A percentile compares a stretch with the other conserved stretches of the same genome.
Conservation (phyloP, 2,797 vertebrate genomes). For the Channa striata region DNA sequence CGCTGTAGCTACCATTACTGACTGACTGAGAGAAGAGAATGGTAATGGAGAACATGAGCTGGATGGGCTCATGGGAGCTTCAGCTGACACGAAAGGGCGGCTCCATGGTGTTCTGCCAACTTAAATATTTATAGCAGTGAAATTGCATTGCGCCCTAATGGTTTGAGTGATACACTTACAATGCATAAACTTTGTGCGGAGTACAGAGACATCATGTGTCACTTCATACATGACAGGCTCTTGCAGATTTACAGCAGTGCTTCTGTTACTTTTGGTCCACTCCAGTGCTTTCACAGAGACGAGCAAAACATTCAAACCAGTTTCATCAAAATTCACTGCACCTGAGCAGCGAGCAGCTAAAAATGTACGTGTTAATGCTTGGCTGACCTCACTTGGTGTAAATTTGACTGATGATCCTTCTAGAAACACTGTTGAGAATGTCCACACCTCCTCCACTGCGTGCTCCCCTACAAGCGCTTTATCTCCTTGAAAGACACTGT, state of each 20-base stretch:
- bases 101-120: constrained; percentile 67
- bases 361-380: too few relatives aligned
- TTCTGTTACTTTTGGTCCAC: constrained; percentile 12
- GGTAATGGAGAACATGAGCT: constrained; percentile 69
- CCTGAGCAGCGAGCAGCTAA: too few relatives aligned
- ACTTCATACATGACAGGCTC: constrained; percentile 32
- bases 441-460: too few relatives aligned
- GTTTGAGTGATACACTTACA: constrained; percentile 64
- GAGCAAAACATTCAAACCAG: too few relatives aligned
- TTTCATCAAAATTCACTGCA: background rate
- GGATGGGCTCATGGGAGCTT: constrained; percentile 71
- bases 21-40: constrained; percentile 61
- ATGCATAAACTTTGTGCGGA: constrained; percentile 50
- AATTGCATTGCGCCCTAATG: constrained; percentile 66
- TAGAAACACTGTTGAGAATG: too few relatives aligned
- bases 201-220: constrained; percentile 36
- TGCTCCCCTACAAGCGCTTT: too few relatives aligned
- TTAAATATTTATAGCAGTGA: constrained; percentile 73
- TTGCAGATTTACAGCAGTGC: constrained; percentile 34
- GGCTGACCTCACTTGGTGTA: too few relatives aligned
- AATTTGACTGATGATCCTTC: too few relatives aligned
- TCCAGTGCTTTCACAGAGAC: too few relatives aligned
- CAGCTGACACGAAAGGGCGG: constrained; percentile 71
- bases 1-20: constrained; percentile 59
- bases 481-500: too few relatives aligned